A percentile compares a stretch with the other conserved stretches of the same genome.
These are phyloP conservation scores for Gulo gulo DNA, from an alignment of 2,113 vertebrate species.

Conservation along the genomic window DNA sequence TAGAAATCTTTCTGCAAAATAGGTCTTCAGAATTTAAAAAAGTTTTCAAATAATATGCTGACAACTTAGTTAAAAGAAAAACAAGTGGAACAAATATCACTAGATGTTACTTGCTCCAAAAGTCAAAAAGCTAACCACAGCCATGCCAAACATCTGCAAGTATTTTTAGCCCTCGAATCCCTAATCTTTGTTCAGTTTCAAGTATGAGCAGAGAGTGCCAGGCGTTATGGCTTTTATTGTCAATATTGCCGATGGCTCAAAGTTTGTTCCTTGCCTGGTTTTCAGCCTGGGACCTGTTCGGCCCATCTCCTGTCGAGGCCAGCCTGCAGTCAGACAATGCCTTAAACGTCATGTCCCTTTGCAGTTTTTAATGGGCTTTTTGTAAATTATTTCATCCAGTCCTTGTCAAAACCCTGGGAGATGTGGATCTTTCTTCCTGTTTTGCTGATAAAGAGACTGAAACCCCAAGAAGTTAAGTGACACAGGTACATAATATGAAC, in stretches of 20 bases:
- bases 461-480: not conserved
- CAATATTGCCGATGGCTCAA: not conserved
- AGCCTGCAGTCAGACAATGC: not conserved
- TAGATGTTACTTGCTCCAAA: slow-evolving; percentile 32
- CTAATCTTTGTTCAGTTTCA: not conserved
- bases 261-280: not conserved
- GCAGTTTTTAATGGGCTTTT: not conserved
- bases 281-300: not conserved
- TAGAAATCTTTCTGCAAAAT: not conserved
- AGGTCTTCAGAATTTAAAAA: not conserved
- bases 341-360: not conserved
- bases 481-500: not conserved
- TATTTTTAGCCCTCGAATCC: not conserved
- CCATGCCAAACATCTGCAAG: slow-evolving; percentile 9
- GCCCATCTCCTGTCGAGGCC: not conserved
- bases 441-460: not conserved
- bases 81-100: not conserved
- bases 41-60: slow-evolving; percentile 29
- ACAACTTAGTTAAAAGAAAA: slow-evolving; percentile 53
- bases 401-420: not conserved
- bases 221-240: not conserved
- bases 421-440: not conserved
- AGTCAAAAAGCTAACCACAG: slow-evolving; percentile 19
- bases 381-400: not conserved
- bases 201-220: not conserved